A percentile compares a stretch with the other conserved stretches of the same genome.
Conservation (phyloP, 37 sponge, comb jelly and placozoan genomes). For the Halisarca cf. caerulea region DNA sequence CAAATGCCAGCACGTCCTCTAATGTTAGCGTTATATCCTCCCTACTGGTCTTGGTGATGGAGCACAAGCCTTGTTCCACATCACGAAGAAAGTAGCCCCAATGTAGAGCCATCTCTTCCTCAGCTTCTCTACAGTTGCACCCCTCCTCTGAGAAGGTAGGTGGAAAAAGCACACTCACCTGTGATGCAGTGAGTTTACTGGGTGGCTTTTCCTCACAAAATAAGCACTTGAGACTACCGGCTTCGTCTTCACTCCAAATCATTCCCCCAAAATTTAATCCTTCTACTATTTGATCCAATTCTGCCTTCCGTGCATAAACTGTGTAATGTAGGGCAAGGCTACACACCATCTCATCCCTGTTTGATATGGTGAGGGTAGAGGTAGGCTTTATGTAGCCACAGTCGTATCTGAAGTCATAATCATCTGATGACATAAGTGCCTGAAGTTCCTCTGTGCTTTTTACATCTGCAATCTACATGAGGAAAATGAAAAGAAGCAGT, state of each 20-base stretch:
- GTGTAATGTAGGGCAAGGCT: background rate
- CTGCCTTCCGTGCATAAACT: background rate
- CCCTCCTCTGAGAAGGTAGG: background rate
- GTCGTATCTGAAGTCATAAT: background rate
- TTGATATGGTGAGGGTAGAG: too few relatives aligned
- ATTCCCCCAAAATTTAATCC: background rate
- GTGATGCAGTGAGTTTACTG: background rate
- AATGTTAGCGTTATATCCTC: background rate
- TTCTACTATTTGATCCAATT: background rate
- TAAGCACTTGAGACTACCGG: background rate
- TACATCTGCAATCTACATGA: background rate
- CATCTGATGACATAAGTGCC: background rate
- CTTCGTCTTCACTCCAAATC: background rate
- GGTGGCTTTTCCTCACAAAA: too few relatives aligned
- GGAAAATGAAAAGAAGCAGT: too few relatives aligned
- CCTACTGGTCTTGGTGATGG: background rate
- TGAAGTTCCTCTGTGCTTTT: background rate
- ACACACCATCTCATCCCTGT: background rate
- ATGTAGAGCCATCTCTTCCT: conserved; percentile 4
- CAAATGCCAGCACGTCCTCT: conserved; percentile 8
- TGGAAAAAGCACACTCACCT: background rate
- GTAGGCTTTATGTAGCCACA: background rate
- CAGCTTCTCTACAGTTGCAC: background rate
- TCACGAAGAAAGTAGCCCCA: conserved; percentile 12
- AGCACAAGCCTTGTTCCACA: background rate